These are phyloP conservation scores for Drosophila tanythrix DNA, from an alignment of 2,888 invertebrate species.

Conservation along the genomic window DNA sequence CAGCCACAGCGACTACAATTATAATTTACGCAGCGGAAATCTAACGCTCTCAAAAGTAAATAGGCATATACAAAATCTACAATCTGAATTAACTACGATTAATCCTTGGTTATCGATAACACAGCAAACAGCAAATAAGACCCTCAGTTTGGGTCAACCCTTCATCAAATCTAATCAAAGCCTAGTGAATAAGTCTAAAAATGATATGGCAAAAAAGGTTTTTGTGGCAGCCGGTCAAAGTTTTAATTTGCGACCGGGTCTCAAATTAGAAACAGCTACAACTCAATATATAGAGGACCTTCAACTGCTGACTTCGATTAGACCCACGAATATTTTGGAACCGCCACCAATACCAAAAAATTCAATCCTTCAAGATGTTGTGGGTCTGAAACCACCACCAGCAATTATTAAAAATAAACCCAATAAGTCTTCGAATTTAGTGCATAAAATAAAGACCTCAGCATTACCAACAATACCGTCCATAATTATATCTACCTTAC, in stretches of 20 bases:
- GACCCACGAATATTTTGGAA: constrained; percentile 2
- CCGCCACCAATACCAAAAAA: background rate
- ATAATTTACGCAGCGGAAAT: constrained; percentile 7
- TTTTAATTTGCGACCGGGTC: constrained; percentile 35
- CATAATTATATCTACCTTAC: background rate
- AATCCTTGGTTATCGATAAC: constrained; percentile 5
- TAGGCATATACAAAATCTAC: background rate
- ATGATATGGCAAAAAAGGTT: constrained; percentile 15
- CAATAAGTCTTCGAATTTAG: background rate
- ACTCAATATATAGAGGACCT: background rate
- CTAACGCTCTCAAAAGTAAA: background rate
- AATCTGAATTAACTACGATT: background rate
- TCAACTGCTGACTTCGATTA: background rate
- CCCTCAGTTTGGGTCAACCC: constrained; percentile 18
- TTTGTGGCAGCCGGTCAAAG: constrained; percentile 48
- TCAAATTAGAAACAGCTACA: background rate
- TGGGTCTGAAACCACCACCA: constrained; percentile 8
- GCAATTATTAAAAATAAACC: background rate
- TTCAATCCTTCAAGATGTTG: constrained; percentile 1
- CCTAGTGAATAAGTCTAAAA: background rate
- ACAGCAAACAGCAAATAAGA: background rate
- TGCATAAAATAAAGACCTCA: background rate
- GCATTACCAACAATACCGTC: background rate
- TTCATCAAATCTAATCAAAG: constrained; percentile 20
- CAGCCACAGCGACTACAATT: constrained; percentile 17